Base-by-base conservation (phyloP, 2,888 invertebrate genomes). In the Hyposoter didymator region DNA sequence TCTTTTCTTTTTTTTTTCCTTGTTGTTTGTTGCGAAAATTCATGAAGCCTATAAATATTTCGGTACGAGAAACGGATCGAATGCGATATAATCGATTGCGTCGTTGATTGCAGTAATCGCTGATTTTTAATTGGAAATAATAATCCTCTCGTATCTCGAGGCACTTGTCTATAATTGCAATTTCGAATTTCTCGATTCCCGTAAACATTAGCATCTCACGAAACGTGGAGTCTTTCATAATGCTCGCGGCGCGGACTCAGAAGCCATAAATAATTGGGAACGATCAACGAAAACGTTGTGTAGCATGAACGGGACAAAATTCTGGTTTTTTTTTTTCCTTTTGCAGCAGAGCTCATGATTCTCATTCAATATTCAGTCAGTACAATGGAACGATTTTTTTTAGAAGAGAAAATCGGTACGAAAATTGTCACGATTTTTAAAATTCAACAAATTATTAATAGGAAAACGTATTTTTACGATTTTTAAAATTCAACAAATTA, bases 61-160 rank as follows among this genome's bases (percentile, higher is more conserved):
- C n/a, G 32, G 32, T 32, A 32, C 32, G 32, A 35, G 35, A 35
- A 35, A 35, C 35, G 35, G 35, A 6, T 35, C 5, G 47, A 84
- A 84, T 80, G 22, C 55, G 72, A 78, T 84, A 78, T 84, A 75
- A 84, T 84, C 79, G 79, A 79, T 79, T 75, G 52, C 75, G 52
- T 70, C 67, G 64, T 79, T 64, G 52, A 79, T 79, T 22, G 22
- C 45, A 19, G 62, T 70, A 8, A 59, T 64, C n/a, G 45, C 3
- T 3, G 35, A 35, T 47, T 59, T 32, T 12, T 12, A 17, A 39
- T 32, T 3, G 6, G 5, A 35, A 6, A 35, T 7, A 75, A 76
- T 32, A 7, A 1, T 52, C 14, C 49, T 17, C 19, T 22, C 17
- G 8, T 52, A 52, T 35, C 19, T 67, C 39, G 19, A 67, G 19